Conservation (phyloP, 1,140 invertebrate species). For the Amyelois transitella region DNA sequence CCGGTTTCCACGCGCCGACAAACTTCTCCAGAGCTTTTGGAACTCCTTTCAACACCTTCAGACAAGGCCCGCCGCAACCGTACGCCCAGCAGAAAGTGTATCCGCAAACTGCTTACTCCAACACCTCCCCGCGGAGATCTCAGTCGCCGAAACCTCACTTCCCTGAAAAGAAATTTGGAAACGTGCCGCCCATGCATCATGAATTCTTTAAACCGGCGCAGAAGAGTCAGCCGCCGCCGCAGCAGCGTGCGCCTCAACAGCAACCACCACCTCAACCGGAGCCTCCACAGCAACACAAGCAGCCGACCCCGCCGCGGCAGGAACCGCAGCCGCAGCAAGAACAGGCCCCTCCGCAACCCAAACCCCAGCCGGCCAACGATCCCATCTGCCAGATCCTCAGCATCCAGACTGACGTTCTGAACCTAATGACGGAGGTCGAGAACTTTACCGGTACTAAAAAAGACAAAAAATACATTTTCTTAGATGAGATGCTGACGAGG, state of each 20-base stretch:
- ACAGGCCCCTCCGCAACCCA: conserved; percentile 35
- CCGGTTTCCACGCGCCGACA: conserved; percentile 48
- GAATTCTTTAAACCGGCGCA: conserved; percentile 27
- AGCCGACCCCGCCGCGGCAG: conserved; percentile 38
- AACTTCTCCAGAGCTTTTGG: conserved; percentile 61
- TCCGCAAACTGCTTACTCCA: conserved; percentile 49
- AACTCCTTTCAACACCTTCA: conserved; percentile 56
- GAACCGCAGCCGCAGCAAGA: conserved; percentile 32
- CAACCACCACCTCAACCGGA: conserved; percentile 47
- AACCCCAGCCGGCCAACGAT: conserved; percentile 75
- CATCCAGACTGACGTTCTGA: conserved; percentile 87
- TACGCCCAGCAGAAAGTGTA: conserved; percentile 62
- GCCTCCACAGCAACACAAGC: conserved; percentile 31
- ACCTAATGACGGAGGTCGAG: conserved; percentile 85
- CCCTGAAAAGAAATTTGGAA: conserved; percentile 56
- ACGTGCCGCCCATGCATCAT: conserved; percentile 56
- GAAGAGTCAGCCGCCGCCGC: conserved; percentile 54
- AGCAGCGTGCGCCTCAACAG: conserved; percentile 41
- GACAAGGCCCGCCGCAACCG: conserved; percentile 49
- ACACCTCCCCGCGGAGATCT: conserved; percentile 57
- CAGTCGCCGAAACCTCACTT: conserved; percentile 61
- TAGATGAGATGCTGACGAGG: conserved; percentile 96
- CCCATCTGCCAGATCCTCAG: conserved; percentile 85
- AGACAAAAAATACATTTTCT: conserved; percentile 90
- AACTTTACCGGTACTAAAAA: conserved; percentile 82